A percentile compares a stretch with the other conserved stretches of the same genome.
These are phyloP conservation scores for Diprion similis DNA, from an alignment of 1,140 invertebrate species.

Conservation along the genomic window DNA sequence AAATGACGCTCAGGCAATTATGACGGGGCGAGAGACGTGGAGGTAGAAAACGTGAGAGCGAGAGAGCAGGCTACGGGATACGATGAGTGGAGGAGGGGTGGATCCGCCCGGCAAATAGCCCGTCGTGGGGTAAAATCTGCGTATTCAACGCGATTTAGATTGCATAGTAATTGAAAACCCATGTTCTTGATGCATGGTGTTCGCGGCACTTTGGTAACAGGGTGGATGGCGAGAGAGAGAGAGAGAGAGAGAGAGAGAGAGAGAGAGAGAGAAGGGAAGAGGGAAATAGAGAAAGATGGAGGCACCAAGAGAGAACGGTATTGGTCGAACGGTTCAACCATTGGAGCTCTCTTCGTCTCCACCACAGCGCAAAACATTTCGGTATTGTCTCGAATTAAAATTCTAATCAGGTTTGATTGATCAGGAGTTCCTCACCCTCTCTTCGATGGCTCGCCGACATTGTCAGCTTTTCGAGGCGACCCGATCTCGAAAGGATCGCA, in stretches of 20 bases:
- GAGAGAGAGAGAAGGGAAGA: constrained; percentile 10
- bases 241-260: constrained; percentile 11
- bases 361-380: neutral
- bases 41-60: neutral
- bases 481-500: constrained; percentile 15
- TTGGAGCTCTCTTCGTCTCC: neutral
- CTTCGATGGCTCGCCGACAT: neutral
- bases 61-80: neutral
- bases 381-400: neutral
- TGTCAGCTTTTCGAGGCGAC: neutral
- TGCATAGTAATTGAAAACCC: constrained; percentile 18
- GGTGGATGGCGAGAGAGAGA: neutral
- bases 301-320: neutral
- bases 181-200: constrained; percentile 6
- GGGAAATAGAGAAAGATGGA: constrained; percentile 10
- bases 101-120: neutral
- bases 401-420: neutral
- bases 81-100: neutral
- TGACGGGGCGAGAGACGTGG: constrained; percentile 32
- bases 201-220: neutral
- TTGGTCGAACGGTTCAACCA: neutral
- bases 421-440: constrained; percentile 10
- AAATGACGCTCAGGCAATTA: constrained; percentile 51
- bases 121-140: constrained; percentile 16
- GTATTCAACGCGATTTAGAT: constrained; percentile 19